Base-by-base conservation (phyloP, 2,113 vertebrate species). In the Formicarius rufipectus region DNA sequence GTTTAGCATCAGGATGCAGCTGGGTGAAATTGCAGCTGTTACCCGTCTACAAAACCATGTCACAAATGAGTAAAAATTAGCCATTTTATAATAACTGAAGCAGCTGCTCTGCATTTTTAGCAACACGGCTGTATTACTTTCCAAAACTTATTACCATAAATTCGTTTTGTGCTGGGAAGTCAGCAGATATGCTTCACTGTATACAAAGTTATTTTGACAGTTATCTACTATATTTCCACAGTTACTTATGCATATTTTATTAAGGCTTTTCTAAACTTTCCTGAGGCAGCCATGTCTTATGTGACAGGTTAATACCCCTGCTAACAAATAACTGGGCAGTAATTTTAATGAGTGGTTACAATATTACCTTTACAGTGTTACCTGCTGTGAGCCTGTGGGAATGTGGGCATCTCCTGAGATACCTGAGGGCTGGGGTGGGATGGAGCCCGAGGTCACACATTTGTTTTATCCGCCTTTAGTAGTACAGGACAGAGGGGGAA, bases 61-160 rank as follows among this genome's bases (percentile, higher is more conserved):
- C 94, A 95, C 88, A 94, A 97, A 97, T 85, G 97, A 97, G 89
- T 86, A 95, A 97, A 97, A 97, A 97, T 97, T 96, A 96, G 90
- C 93, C 87, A 39, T 93, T 98, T 97, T 97, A 68, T 66, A 95
- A 92, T 95, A 97, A 96, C 74, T 68, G 74, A 96, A 95, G 95
- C 96, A 98, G 96, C 96, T 98, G 97, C 79, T 97, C 67, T 95
- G 68, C 85, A 75, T 95, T 96, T 96, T 97, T 96, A 97, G 92
- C 74, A 93, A 90, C 82, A 72, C 2, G 78, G 64, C 90, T 93
- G 58, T 80, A 89, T 91, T 91, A 81, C 89, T 97, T 96, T 91
- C 74, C 56, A 90, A 92, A 97, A 93, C 62, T 69, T 95, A 96
- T 93, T 91, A 69, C 85, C 91, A 96, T 97, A 97, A 96, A 93